These are phyloP conservation scores for Drosophila pallidifrons DNA, from an alignment of 1,140 invertebrate species.

Conservation along the genomic window DNA sequence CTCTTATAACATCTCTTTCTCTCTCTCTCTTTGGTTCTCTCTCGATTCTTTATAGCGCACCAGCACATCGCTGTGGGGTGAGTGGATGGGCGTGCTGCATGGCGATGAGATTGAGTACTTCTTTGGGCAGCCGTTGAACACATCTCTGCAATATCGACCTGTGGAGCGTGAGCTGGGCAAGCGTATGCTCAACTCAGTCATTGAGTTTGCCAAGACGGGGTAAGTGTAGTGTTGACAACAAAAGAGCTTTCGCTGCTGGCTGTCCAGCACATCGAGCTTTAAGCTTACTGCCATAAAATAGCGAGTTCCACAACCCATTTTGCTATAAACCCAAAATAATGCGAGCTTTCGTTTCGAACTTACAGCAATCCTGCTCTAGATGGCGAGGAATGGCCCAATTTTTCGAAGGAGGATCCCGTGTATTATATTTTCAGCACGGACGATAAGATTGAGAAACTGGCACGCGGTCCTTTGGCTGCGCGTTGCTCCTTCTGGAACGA, in stretches of 20 bases:
- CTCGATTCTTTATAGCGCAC: conserved; percentile 90
- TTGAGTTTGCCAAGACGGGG: conserved; percentile 94
- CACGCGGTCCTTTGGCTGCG: conserved; percentile 92
- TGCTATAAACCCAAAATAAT: conserved; percentile 24
- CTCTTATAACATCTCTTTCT: background rate
- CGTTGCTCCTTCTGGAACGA: conserved; percentile 98
- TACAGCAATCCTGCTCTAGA: conserved; percentile 92
- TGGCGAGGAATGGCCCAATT: conserved; percentile 94
- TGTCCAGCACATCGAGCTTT: background rate
- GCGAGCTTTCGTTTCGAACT: conserved; percentile 55
- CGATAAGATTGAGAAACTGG: conserved; percentile 85
- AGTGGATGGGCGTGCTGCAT: conserved; percentile 99
- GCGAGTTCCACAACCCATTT: conserved; percentile 10
- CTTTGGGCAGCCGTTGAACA: conserved; percentile 96
- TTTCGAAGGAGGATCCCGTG: conserved; percentile 92
- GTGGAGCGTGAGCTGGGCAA: conserved; percentile 93
- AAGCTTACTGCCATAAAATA: conserved; percentile 39
- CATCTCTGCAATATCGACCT: conserved; percentile 92
- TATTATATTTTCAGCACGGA: conserved; percentile 96
- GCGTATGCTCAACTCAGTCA: conserved; percentile 94
- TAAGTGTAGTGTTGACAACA: conserved; percentile 85
- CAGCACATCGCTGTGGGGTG: conserved; percentile 95
- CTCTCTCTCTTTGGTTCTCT: conserved; percentile 21
- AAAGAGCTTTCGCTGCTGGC: conserved; percentile 24
- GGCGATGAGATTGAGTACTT: conserved; percentile 98